Evolutionary conservation across 1,140 invertebrate genomes (phyloP).

Genomic region (Drosophila serrata): DNA sequence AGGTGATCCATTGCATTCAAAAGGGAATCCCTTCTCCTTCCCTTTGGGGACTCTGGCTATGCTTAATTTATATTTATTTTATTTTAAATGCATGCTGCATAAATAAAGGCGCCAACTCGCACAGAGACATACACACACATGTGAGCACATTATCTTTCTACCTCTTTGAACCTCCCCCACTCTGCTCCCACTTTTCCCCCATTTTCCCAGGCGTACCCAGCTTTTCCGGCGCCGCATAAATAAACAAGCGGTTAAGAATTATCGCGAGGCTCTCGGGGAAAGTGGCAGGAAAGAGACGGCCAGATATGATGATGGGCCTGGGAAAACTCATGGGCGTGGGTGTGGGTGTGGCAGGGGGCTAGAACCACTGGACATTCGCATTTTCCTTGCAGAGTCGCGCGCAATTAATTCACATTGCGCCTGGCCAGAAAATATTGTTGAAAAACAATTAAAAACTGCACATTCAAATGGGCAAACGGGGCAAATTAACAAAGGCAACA

Average conservation of each 20-base stretch:
- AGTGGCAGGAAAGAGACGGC: constrained; percentile 4
- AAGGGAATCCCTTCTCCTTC: neutral
- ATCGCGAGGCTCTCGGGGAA: constrained; percentile 54
- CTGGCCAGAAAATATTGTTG: constrained; percentile 64
- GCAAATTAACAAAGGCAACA: constrained; percentile 51
- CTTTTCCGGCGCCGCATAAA: constrained; percentile 76
- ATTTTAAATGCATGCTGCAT: constrained; percentile 82
- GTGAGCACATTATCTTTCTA: constrained; percentile 55
- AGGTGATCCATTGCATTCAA: constrained; percentile 1
- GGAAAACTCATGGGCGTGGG: constrained; percentile 3
- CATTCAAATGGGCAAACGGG: constrained; percentile 55
- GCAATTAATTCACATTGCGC: constrained; percentile 62
- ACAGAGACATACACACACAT: constrained; percentile 25
- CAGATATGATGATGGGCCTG: constrained; percentile 24
- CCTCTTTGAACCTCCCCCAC: constrained; percentile 33
- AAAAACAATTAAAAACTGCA: constrained; percentile 78
- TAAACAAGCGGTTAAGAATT: constrained; percentile 82
- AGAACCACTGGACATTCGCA: constrained; percentile 22
- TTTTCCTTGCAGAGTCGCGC: constrained; percentile 49
- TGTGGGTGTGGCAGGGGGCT: neutral
- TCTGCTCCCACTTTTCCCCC: constrained; percentile 2
- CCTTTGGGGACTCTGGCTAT: constrained; percentile 40
- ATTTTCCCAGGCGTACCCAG: constrained; percentile 13
- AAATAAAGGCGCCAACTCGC: constrained; percentile 64
- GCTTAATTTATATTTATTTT: constrained; percentile 83